A percentile compares a stretch with the other conserved stretches of the same genome.
phyloP scores from a whole-genome alignment of 2,797 vertebrate genomes.

The Hemibagrus guttatus region DNA sequence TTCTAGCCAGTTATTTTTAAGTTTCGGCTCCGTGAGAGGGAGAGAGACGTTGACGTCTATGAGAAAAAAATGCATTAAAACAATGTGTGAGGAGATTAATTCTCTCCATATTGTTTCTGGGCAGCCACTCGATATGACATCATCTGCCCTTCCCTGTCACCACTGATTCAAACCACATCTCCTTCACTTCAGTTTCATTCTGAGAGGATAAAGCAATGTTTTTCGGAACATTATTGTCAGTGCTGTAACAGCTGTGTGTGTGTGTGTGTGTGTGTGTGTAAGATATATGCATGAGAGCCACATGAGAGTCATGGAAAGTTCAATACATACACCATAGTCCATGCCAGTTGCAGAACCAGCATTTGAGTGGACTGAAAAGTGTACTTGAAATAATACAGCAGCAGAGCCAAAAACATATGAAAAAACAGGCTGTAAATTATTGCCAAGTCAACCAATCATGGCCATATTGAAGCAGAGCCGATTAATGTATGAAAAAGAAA shows the following conservation, averaged over 20 bases:
- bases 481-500: not conserved
- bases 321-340: not conserved
- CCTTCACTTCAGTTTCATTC: slow-evolving; percentile 7
- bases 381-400: not conserved
- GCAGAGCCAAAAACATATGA: not conserved
- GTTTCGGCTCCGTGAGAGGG: not conserved
- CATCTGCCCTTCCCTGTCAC: slow-evolving; percentile 53
- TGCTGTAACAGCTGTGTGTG: not conserved
- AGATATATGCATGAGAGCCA: not conserved
- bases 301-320: not conserved
- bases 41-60: slow-evolving; percentile 14
- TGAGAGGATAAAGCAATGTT: not conserved
- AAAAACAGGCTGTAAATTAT: not conserved
- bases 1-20: slow-evolving; percentile 8
- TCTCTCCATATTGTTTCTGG: slow-evolving; percentile 62
- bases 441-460: not conserved
- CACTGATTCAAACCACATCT: slow-evolving; percentile 58
- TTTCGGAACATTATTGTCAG: not conserved
- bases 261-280: not conserved
- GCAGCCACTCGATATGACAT: slow-evolving; percentile 62
- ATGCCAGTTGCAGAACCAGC: not conserved
- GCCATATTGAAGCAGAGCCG: not conserved
- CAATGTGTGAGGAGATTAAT: slow-evolving; percentile 58
- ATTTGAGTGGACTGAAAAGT: not conserved
- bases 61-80: slow-evolving; percentile 47